Conservation (phyloP, 1,140 invertebrate genomes). For the Drosophila equinoxialis region DNA sequence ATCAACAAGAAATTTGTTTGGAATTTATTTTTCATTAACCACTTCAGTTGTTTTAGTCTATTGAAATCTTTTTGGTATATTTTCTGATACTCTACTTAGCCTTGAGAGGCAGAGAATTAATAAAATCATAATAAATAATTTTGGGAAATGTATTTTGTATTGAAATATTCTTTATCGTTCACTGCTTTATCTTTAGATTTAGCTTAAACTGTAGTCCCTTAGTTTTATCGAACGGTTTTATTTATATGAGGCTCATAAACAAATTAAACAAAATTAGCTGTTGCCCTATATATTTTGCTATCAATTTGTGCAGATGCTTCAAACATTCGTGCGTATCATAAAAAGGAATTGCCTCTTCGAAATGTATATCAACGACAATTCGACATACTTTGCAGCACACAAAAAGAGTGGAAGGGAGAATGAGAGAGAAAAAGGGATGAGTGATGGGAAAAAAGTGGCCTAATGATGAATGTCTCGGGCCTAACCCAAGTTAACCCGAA, state of each 20-base stretch:
- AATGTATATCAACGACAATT: constrained; percentile 8
- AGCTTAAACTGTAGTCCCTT: too few species aligned
- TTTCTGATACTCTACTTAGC: too few species aligned
- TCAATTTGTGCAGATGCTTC: neutral
- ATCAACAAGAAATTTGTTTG: too few species aligned
- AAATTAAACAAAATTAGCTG: constrained; percentile 1
- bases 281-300: neutral
- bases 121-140: too few species aligned
- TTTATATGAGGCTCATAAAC: neutral
- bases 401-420: neutral
- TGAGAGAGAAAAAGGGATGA: neutral
- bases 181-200: too few species aligned
- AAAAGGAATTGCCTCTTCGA: constrained; percentile 3
- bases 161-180: too few species aligned
- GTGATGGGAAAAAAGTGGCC: constrained; percentile 22
- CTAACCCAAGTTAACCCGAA: constrained; percentile 13
- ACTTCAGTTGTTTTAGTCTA: too few species aligned
- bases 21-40: too few species aligned
- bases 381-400: neutral
- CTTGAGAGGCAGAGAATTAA: too few species aligned
- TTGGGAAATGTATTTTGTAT: too few species aligned
- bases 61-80: too few species aligned
- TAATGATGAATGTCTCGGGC: constrained; percentile 49
- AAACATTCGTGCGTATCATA: neutral
- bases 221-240: neutral